phyloP scores from a whole-genome alignment of 2,888 invertebrate genomes.

The Drosophila mulleri region DNA sequence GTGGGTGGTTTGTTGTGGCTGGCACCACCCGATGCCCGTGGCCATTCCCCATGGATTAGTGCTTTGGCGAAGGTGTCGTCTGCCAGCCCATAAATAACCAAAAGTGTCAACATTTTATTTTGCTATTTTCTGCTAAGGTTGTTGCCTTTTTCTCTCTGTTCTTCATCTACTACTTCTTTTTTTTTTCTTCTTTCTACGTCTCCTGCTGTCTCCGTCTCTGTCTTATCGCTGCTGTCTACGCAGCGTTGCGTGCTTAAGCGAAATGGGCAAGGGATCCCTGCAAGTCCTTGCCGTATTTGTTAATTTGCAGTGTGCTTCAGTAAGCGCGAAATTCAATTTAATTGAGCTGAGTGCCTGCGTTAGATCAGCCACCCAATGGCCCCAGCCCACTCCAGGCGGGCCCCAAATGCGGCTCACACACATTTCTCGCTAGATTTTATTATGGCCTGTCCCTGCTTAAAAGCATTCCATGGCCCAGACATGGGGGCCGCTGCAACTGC shows the following conservation, averaged over 20 bases:
- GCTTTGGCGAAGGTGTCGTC: constrained; percentile 76
- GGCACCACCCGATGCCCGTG: constrained; percentile 17
- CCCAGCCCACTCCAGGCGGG: constrained; percentile 22
- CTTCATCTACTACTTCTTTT: constrained; percentile 2
- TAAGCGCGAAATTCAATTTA: constrained; percentile 82
- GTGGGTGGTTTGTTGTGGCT: too few species aligned
- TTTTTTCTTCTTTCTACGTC: background rate
- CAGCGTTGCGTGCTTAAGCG: constrained; percentile 80
- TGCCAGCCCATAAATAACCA: constrained; percentile 81
- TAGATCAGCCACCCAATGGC: constrained; percentile 21
- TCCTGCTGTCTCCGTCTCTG: constrained; percentile 14
- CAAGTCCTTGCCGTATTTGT: constrained; percentile 62
- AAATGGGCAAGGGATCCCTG: constrained; percentile 69
- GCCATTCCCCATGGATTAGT: constrained; percentile 81
- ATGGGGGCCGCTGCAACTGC: constrained; percentile 60
- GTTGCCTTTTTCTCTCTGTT: constrained; percentile 11
- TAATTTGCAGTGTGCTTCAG: constrained; percentile 81
- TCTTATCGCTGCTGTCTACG: constrained; percentile 56
- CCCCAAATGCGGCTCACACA: constrained; percentile 58
- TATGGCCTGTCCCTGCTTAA: constrained; percentile 76
- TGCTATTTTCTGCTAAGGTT: constrained; percentile 68
- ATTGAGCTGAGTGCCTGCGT: constrained; percentile 80
- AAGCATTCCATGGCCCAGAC: constrained; percentile 74
- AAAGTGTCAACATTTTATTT: constrained; percentile 83
- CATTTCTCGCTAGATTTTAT: constrained; percentile 78